These are phyloP conservation scores for Grantiella picta DNA, from an alignment of 2,113 vertebrate genomes.

Conservation along the genomic window DNA sequence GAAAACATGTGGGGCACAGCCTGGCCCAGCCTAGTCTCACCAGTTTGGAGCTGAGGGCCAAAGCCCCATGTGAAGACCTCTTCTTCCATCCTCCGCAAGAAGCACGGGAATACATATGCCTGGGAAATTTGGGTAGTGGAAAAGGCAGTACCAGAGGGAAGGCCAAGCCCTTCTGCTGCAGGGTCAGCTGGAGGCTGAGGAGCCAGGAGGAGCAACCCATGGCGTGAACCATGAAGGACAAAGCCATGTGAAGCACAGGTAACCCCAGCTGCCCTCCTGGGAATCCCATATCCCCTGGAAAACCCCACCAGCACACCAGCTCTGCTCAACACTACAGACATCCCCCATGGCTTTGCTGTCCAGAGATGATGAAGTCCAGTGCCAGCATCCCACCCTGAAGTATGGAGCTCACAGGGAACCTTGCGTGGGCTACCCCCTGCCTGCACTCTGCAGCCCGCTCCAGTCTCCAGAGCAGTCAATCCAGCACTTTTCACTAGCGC, in stretches of 20 bases:
- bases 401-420: rapidly evolving
- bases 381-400: neutral
- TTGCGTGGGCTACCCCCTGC: neutral
- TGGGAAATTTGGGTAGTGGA: neutral
- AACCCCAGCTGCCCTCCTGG: neutral
- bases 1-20: neutral
- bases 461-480: conserved; percentile 21
- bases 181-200: neutral
- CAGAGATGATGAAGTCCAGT: neutral
- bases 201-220: neutral
- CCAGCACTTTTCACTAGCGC: conserved; percentile 29
- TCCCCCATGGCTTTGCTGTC: rapidly evolving
- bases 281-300: neutral
- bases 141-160: neutral
- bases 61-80: neutral
- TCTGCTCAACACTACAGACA: neutral
- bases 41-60: neutral
- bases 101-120: neutral
- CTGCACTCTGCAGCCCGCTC: neutral
- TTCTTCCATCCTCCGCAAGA: neutral
- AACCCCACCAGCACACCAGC: neutral
- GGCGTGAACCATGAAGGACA: rapidly evolving
- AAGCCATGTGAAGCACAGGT: neutral
- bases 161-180: neutral
- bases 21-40: neutral